phyloP scores from a whole-genome alignment of 2,888 invertebrate genomes.

The Stenodera caucasica region DNA sequence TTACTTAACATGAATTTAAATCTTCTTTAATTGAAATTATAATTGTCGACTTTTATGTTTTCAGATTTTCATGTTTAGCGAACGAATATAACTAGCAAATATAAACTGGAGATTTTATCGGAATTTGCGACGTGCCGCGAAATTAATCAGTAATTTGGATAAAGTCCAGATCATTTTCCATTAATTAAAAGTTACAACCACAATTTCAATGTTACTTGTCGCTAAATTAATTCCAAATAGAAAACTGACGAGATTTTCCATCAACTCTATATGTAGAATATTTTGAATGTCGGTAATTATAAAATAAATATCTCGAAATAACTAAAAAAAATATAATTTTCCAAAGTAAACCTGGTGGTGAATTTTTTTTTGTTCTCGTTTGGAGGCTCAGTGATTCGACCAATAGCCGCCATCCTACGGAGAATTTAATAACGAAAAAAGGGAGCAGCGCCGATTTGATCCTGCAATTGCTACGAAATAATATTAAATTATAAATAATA shows the following conservation, averaged over 20 bases:
- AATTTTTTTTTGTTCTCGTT: neutral
- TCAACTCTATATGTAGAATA: too few species aligned
- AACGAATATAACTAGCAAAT: neutral
- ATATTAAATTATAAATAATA: conserved; percentile 26
- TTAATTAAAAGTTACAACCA: neutral
- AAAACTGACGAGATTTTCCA: too few species aligned
- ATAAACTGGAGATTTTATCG: neutral
- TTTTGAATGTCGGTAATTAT: too few species aligned
- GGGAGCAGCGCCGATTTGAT: too few species aligned
- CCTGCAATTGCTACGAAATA: neutral
- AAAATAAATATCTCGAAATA: too few species aligned
- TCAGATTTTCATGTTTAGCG: neutral
- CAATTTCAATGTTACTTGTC: neutral
- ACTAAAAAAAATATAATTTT: conserved; percentile 1
- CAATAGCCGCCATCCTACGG: neutral
- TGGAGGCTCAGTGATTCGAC: neutral
- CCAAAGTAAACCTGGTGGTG: neutral
- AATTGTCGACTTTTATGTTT: neutral
- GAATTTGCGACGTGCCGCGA: neutral
- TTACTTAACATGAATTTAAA: neutral
- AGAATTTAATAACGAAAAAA: conserved; percentile 21
- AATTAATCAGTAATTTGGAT: conserved; percentile 2
- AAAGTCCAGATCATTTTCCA: neutral
- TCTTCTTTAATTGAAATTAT: neutral
- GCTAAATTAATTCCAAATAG: neutral